Percentiles rank a stretch among this genome's conserved stretches.
phyloP scores from a whole-genome alignment of 2,113 vertebrate species.

The Oncorhynchus tshawytscha region DNA sequence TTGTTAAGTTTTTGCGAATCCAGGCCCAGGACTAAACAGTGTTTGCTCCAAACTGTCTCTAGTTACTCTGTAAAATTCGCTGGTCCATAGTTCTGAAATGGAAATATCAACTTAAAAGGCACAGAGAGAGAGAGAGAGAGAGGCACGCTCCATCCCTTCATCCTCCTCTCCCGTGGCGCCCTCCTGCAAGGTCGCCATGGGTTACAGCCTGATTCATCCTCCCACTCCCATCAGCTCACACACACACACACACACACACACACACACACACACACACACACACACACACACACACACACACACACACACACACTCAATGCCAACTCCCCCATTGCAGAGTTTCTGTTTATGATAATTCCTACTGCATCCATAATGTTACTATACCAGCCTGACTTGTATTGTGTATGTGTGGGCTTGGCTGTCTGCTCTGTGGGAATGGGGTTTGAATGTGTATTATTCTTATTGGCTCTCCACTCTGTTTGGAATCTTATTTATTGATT shows the following conservation, averaged over 20 bases:
- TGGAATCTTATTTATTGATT: neutral
- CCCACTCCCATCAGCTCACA: neutral
- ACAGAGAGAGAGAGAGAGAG: neutral
- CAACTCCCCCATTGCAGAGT: neutral
- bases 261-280: too few relatives aligned
- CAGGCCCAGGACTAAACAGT: too few relatives aligned
- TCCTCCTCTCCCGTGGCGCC: neutral
- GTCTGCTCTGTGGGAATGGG: neutral
- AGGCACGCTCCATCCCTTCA: neutral
- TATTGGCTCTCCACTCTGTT: neutral
- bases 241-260: too few relatives aligned
- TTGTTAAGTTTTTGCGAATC: too few relatives aligned
- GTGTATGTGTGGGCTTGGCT: neutral
- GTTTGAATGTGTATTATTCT: neutral
- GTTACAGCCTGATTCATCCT: neutral
- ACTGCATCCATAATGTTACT: neutral
- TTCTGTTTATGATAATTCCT: too few relatives aligned
- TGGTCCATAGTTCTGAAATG: neutral
- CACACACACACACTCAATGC: neutral
- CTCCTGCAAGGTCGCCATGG: neutral
- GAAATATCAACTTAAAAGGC: neutral
- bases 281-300: too few relatives aligned
- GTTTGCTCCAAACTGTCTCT: too few relatives aligned
- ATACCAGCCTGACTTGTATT: neutral
- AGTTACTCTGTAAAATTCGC: neutral